A percentile compares a stretch with the other conserved stretches of the same genome.
Conservation (phyloP, 2,888 invertebrate genomes). For the Lomographa bimaculata region DNA sequence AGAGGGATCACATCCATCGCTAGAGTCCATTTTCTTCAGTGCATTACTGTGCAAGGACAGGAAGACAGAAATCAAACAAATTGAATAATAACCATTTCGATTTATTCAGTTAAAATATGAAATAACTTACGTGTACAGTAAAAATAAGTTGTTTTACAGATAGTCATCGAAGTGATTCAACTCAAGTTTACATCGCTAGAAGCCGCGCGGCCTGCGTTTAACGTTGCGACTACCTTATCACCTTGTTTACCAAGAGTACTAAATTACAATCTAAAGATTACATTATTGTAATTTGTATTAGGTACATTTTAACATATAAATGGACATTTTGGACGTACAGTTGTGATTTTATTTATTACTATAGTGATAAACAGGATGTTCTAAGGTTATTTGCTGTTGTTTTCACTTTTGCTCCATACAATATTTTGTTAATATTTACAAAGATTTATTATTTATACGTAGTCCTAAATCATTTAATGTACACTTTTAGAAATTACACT, state of each 20-base stretch:
- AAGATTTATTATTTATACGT: conserved; percentile 23
- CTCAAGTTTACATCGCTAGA: conserved; percentile 58
- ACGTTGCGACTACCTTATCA: conserved; percentile 59
- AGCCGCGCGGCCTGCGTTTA: conserved; percentile 56
- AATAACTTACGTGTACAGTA: conserved; percentile 83
- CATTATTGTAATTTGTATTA: conserved; percentile 82
- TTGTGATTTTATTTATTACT: conserved; percentile 70
- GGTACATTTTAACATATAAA: conserved; percentile 80
- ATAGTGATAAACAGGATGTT: conserved; percentile 64
- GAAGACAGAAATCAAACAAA: conserved; percentile 18
- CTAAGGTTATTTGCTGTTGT: conserved; percentile 52
- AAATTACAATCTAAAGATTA: conserved; percentile 77
- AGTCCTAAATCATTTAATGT: conserved; percentile 21
- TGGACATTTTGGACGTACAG: conserved; percentile 84
- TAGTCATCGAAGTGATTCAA: conserved; percentile 68
- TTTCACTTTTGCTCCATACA: conserved; percentile 75
- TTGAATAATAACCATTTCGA: conserved; percentile 78
- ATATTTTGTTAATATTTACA: conserved; percentile 34
- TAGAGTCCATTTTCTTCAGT: too few species aligned
- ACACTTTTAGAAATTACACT: conserved; percentile 4
- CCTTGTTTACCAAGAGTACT: conserved; percentile 68
- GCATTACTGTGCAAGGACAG: neutral
- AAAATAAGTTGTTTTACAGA: conserved; percentile 81
- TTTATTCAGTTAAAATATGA: conserved; percentile 84
- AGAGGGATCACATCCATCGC: too few species aligned